Evolutionary conservation across 2,113 vertebrate species (phyloP), one percentile per base, ranked within the genome.

Genomic region (Melierax canorus): DNA sequence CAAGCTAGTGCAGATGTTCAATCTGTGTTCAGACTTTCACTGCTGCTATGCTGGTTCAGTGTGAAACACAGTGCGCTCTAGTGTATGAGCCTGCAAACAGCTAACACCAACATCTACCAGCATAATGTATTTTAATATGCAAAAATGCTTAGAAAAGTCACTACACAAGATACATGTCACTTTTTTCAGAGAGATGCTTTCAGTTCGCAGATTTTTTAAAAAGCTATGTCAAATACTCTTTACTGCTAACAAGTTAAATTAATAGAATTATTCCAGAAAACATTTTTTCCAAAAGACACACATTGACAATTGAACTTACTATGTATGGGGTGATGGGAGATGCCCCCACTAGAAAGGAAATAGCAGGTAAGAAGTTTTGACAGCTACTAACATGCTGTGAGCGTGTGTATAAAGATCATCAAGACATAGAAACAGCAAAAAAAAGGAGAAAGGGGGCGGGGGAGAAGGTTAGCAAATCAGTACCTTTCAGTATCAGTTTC

Each of bases 31-130:
- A 39, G 67, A 10, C 1, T 0, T 4, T 29, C 64, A 11, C 29
- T 7, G 6, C 22, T 4, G 39, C 75, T 34, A 50, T 4, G 46
- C 41, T 43, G 39, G 67, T 24, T 59, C 56, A 5, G 51, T 12
- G 38, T 38, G 55, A 93, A 36, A 43, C 90, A 91, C 91, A 86
- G 53, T 88, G 96, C 45, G 50, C 91, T 85, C 97, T 96, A 48
- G 96, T 64, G 97, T 74, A 16, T 2, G 9, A 69, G 38, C 41
- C 9, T 2, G 1, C 36, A 9, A 66, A 60, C 74, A 48, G 63
- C n/a, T 11, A 63, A 7, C 29, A 7, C 19, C 36, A 50, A 3
- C 3, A 7, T 1, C 51, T 8, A 19, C 4, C 17, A 10, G 74
- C 46, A 41, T 2, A 11, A 36, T 3, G 7, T 5, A 22, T 10